Evolutionary conservation across 2,888 invertebrate species (phyloP).

Genomic region (Ophioninae sp.): DNA sequence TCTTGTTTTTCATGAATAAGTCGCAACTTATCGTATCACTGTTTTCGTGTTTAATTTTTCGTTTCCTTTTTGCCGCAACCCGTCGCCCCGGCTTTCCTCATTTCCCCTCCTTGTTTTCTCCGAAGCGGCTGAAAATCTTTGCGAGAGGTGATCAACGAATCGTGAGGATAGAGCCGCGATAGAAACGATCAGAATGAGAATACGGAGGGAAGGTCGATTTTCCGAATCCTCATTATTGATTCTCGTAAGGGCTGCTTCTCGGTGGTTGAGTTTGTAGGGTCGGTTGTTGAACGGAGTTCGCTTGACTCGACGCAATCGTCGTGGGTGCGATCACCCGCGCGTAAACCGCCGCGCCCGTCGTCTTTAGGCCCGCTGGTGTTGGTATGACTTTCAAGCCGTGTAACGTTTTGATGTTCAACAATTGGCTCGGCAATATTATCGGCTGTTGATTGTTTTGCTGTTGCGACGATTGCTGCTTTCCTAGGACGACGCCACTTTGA

Average conservation of each 20-base stretch:
- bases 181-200: slow-evolving; percentile 15
- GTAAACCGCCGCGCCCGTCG: slow-evolving; percentile 78
- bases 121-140: neutral
- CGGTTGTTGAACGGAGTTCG: slow-evolving; percentile 61
- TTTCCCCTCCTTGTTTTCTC: neutral
- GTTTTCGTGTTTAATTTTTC: slow-evolving; percentile 11
- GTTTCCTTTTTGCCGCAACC: neutral
- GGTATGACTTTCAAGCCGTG: slow-evolving; percentile 79
- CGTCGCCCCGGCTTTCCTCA: neutral
- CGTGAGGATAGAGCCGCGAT: slow-evolving; percentile 4
- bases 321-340: slow-evolving; percentile 79
- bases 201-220: slow-evolving; percentile 30
- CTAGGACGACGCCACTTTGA: slow-evolving; percentile 74
- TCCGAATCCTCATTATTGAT: slow-evolving; percentile 69
- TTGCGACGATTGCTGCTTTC: slow-evolving; percentile 70
- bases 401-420: slow-evolving; percentile 78
- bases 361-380: slow-evolving; percentile 77
- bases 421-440: slow-evolving; percentile 78
- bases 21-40: slow-evolving; percentile 54
- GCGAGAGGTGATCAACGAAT: neutral
- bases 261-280: slow-evolving; percentile 65
- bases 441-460: slow-evolving; percentile 73
- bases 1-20: slow-evolving; percentile 60
- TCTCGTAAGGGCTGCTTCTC: slow-evolving; percentile 71
- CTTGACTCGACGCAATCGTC: slow-evolving; percentile 72